Conservation (phyloP, 2,888 invertebrate species). For the Drosophila testacea region DNA sequence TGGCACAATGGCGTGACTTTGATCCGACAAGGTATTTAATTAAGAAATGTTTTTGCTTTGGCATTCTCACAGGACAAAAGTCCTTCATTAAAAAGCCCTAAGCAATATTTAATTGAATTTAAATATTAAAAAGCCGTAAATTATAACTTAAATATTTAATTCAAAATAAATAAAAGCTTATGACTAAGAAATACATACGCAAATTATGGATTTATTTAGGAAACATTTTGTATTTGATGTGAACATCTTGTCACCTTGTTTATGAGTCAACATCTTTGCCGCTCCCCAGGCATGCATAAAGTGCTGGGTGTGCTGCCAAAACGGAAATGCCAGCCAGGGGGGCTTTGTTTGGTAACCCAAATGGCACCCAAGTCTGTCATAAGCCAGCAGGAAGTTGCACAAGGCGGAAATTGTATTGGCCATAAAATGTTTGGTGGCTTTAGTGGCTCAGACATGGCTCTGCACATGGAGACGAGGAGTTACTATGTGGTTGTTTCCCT, state of each 20-base stretch:
- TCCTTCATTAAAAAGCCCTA: not conserved
- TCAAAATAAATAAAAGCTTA: not conserved
- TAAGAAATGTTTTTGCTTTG: slow-evolving; percentile 52
- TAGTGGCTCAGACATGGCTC: slow-evolving; percentile 8
- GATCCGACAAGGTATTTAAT: slow-evolving; percentile 51
- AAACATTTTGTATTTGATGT: slow-evolving; percentile 17
- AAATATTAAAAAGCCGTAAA: not conserved
- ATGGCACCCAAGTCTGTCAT: slow-evolving; percentile 56
- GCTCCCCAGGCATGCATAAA: slow-evolving; percentile 27
- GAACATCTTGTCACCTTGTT: slow-evolving; percentile 46
- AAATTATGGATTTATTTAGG: slow-evolving; percentile 15
- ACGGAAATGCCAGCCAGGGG: slow-evolving; percentile 15
- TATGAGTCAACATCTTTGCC: slow-evolving; percentile 28
- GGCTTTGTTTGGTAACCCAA: slow-evolving; percentile 40
- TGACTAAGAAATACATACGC: not conserved
- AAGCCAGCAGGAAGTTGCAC: slow-evolving; percentile 39
- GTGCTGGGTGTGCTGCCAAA: slow-evolving; percentile 10
- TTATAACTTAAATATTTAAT: not conserved
- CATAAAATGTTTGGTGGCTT: slow-evolving; percentile 58
- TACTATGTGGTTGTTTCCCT: not conserved
- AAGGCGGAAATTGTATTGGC: slow-evolving; percentile 62
- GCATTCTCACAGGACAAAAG: slow-evolving; percentile 1
- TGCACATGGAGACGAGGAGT: slow-evolving; percentile 26
- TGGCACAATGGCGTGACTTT: not conserved
- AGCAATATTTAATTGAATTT: not conserved